phyloP scores from a whole-genome alignment of 2,888 invertebrate genomes.

The Conomelus anceps region DNA sequence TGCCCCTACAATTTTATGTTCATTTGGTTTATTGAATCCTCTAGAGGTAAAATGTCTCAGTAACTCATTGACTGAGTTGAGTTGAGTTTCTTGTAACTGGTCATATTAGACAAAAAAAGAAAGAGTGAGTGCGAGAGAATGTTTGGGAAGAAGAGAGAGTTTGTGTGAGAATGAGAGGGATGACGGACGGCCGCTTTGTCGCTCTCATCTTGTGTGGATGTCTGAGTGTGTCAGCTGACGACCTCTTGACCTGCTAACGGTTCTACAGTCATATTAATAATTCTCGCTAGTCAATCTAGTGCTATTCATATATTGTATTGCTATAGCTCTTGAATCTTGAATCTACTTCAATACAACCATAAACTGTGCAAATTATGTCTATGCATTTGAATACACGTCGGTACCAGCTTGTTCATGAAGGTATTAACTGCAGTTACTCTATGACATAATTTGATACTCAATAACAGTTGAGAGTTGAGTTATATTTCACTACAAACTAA shows the following conservation, averaged over 20 bases:
- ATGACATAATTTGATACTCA: background rate
- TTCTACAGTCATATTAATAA: background rate
- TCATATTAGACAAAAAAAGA: background rate
- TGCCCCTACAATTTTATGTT: background rate
- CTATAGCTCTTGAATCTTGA: background rate
- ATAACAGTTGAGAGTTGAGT: background rate
- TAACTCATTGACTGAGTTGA: background rate
- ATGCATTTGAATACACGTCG: background rate
- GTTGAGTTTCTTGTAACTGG: background rate
- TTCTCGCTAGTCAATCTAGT: background rate
- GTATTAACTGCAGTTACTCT: background rate
- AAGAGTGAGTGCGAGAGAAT: background rate
- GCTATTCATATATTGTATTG: background rate
- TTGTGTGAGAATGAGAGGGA: no score
- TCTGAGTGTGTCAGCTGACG: background rate
- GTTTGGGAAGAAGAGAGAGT: no score
- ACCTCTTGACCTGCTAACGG: constrained; percentile 9
- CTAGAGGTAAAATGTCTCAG: background rate
- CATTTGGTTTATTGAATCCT: background rate
- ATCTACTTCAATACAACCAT: no score
- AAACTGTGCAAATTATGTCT: background rate
- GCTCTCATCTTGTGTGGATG: background rate
- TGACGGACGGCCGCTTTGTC: no score
- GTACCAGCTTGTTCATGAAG: background rate
- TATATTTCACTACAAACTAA: background rate